Evolutionary conservation across 2,113 vertebrate species (phyloP).

Genomic region (Canis aureus): DNA sequence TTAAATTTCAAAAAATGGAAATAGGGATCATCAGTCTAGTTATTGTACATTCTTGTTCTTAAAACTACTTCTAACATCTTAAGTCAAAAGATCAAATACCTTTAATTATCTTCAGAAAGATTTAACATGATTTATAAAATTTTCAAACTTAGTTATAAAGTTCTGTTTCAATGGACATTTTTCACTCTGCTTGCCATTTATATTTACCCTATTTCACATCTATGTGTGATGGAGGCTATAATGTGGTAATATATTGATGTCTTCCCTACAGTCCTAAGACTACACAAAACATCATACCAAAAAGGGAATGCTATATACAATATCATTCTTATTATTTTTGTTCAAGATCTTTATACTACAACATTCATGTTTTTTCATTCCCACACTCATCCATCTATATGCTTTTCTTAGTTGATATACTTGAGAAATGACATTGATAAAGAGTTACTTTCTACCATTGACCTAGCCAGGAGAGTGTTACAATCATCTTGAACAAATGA

Average conservation of each 20-base stretch:
- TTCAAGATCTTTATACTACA: not conserved
- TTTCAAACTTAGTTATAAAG: not conserved
- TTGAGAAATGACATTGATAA: not conserved
- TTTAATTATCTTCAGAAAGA: conserved; percentile 11
- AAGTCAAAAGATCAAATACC: not conserved
- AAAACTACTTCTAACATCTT: not conserved
- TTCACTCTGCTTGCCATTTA: not conserved
- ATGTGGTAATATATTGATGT: not conserved
- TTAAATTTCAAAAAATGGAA: not conserved
- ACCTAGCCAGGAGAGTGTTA: not conserved
- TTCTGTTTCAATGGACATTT: not conserved
- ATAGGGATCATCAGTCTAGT: not conserved
- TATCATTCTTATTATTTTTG: not conserved
- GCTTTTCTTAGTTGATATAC: not conserved
- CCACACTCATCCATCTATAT: not conserved
- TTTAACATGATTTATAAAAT: conserved; percentile 45
- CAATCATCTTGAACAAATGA: not conserved
- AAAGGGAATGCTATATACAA: not conserved
- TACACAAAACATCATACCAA: not conserved
- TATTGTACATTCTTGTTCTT: not conserved
- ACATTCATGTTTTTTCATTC: not conserved
- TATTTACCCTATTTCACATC: not conserved
- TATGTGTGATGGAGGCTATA: not conserved
- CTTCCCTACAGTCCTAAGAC: not conserved
- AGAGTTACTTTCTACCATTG: not conserved